phyloP scores from a whole-genome alignment of 2,888 invertebrate species.

The Drosophila cyrtoloma region DNA sequence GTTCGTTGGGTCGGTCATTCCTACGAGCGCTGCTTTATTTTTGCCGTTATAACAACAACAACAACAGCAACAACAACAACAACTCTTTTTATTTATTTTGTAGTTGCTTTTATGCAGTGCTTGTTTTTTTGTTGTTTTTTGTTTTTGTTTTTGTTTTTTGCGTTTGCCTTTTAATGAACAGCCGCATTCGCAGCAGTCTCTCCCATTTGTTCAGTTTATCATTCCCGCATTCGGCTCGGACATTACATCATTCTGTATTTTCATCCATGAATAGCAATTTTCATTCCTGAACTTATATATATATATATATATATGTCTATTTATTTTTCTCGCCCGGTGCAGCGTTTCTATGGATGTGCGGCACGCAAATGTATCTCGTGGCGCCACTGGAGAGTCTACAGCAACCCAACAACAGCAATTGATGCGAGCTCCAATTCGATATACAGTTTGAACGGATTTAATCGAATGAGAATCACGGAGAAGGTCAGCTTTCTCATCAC shows the following conservation, averaged over 20 bases:
- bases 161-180: constrained; percentile 69
- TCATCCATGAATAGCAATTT: constrained; percentile 74
- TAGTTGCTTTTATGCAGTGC: constrained; percentile 32
- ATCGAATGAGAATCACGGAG: constrained; percentile 23
- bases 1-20: constrained; percentile 64
- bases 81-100: constrained; percentile 34
- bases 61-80: constrained; percentile 9
- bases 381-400: constrained; percentile 76
- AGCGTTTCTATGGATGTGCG: constrained; percentile 77
- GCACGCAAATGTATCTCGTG: constrained; percentile 76
- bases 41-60: constrained; percentile 63
- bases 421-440: constrained; percentile 7
- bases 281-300: constrained; percentile 20
- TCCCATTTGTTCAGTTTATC: constrained; percentile 11
- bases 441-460: constrained; percentile 4
- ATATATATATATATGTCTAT: background rate
- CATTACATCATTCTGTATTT: constrained; percentile 79
- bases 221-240: constrained; percentile 9
- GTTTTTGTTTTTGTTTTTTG: constrained; percentile 19
- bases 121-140: background rate
- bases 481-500: constrained; percentile 12
- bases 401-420: constrained; percentile 25
- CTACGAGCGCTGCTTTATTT: constrained; percentile 61
- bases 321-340: constrained; percentile 16
- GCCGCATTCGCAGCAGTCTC: constrained; percentile 11